These are phyloP conservation scores for Tachina grossa DNA, from an alignment of 2,888 invertebrate genomes.

Conservation along the genomic window DNA sequence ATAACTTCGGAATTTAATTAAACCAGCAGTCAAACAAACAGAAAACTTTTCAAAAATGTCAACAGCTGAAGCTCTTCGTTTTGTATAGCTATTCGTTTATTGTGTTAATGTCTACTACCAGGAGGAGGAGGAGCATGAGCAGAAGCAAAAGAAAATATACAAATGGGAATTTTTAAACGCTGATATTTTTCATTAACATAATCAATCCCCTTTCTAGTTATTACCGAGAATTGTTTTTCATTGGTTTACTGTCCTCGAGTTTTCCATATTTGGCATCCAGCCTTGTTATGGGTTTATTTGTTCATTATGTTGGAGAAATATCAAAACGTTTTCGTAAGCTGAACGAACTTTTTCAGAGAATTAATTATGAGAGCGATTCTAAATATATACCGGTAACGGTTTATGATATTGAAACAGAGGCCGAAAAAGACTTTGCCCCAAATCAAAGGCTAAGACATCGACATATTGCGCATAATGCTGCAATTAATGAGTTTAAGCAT, in stretches of 20 bases:
- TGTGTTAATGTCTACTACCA: no score
- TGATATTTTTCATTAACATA: background rate
- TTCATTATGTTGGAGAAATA: conserved; percentile 79
- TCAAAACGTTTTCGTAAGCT: conserved; percentile 79
- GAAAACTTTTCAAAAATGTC: no score
- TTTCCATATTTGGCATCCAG: conserved; percentile 80
- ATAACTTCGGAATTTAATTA: no score
- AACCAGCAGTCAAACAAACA: no score
- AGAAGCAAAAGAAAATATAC: no score
- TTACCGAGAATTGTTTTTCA: conserved; percentile 75
- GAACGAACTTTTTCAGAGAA: conserved; percentile 79
- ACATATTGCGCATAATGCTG: conserved; percentile 42
- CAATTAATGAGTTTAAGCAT: conserved; percentile 15
- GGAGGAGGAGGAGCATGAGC: no score
- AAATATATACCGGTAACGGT: conserved; percentile 77
- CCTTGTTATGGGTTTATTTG: conserved; percentile 80
- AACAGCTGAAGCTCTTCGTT: no score
- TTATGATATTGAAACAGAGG: conserved; percentile 79
- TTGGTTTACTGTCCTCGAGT: conserved; percentile 77
- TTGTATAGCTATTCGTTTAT: no score
- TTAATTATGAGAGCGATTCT: conserved; percentile 79
- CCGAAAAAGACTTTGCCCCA: conserved; percentile 58
- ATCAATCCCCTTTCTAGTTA: conserved; percentile 11
- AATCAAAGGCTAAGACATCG: conserved; percentile 67
- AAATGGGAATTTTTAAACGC: no score